Evolutionary conservation across 2,797 vertebrate species (phyloP).

Genomic region (Gouania willdenowi): DNA sequence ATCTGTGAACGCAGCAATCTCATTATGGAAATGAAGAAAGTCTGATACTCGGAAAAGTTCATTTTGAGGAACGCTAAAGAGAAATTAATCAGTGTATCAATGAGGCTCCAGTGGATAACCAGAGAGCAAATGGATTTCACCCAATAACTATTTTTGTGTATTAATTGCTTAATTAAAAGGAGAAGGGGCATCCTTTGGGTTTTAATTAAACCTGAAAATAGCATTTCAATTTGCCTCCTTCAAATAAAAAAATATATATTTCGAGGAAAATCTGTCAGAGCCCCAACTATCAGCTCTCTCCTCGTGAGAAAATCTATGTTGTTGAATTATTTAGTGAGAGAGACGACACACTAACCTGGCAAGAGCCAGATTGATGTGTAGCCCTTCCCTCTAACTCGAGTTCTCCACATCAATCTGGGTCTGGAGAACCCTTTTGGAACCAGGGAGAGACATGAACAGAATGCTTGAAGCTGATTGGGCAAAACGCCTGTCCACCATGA

Average conservation of each 20-base stretch:
- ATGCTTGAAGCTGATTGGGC: too few species aligned
- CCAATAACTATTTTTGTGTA: conserved; percentile 7
- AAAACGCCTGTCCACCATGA: too few species aligned
- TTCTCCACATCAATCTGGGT: too few species aligned
- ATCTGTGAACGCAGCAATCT: background rate
- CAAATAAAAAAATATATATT: conserved; percentile 38
- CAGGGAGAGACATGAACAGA: too few species aligned
- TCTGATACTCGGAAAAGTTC: background rate
- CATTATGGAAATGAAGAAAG: background rate
- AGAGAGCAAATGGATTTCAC: conserved; percentile 8
- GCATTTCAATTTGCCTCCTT: conserved; percentile 28
- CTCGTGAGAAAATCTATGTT: conserved; percentile 10
- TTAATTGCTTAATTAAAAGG: conserved; percentile 30
- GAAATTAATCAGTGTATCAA: conserved; percentile 12
- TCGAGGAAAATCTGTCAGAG: conserved; percentile 20
- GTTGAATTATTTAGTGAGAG: too few species aligned
- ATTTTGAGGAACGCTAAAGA: background rate
- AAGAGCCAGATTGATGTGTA: too few species aligned
- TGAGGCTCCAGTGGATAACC: conserved; percentile 7
- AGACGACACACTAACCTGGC: too few species aligned
- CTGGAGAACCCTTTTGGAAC: too few species aligned
- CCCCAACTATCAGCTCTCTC: conserved; percentile 8
- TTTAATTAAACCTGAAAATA: conserved; percentile 43
- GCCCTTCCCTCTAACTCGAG: too few species aligned
- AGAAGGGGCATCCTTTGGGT: too few species aligned